Evolutionary conservation across 2,113 vertebrate species (phyloP), one percentile per base, ranked within the genome.

Genomic region (Crotalus horridus): DNA sequence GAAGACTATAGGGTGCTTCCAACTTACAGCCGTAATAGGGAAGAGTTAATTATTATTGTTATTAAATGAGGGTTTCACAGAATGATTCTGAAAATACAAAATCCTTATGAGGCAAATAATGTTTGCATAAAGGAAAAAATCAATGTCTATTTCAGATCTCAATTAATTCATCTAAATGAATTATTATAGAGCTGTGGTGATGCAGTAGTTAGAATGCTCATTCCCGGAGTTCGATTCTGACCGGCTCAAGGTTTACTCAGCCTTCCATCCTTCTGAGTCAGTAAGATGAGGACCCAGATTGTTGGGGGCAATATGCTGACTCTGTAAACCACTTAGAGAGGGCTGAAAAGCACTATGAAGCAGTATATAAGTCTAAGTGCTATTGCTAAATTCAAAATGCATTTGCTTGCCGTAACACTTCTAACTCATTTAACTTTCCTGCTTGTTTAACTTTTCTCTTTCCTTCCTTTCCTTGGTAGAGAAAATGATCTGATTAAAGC

Each of bases 401-500:
- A 93, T 96, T 95, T 96, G 92, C 92, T 96, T 95, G 43, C 94
- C 93, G 89, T 95, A 96, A 96, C 96, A 95, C 94, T 94, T 95
- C 94, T 93, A 95, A 93, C 64, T 91, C 56, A 91, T 92, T 92
- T 96, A 89, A 81, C 74, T 43, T 94, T 95, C 94, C 92, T 95
- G 94, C 59, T 91, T 61, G 92, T 92, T 93, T 96, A 89, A 95
- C n/a, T 97, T 96, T 97, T 94, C 93, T 93, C 48, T 94, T 95
- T 91, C 91, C 92, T 93, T 95, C 64, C 29, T 88, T 96, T 92
- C 85, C 88, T 93, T 95, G 93, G 91, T 88, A 55, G 95, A 89
- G 93, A 96, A 96, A 93, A 95, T 88, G 94, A 97, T 96, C 91
- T 96, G 96, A 97, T 97, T 96, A 97, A 92, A 89, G 91, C 33